Percentiles rank a stretch among this genome's conserved stretches.
Conservation (phyloP, 1,140 invertebrate species). For the Solen grandis region DNA sequence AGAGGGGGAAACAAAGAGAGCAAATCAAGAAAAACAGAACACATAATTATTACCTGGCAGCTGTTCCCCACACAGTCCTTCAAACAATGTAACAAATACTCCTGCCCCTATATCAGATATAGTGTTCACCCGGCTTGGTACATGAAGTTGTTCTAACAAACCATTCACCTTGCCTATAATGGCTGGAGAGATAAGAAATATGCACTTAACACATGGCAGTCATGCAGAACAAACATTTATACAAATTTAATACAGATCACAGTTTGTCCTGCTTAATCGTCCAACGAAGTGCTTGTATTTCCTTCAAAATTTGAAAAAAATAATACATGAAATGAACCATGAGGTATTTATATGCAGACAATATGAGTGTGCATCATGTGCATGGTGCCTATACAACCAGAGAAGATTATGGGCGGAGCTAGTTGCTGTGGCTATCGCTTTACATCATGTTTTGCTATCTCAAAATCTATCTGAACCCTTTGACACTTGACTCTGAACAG, state of each 20-base stretch:
- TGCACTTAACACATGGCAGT: too few species aligned
- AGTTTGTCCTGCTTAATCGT: too few species aligned
- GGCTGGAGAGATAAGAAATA: conserved; percentile 60
- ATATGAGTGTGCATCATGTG: background rate
- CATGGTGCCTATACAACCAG: background rate
- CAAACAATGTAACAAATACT: conserved; percentile 77
- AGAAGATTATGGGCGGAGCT: background rate
- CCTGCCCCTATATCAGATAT: conserved; percentile 71
- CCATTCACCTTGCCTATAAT: conserved; percentile 70
- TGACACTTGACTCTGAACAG: too few species aligned
- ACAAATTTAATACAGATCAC: background rate
- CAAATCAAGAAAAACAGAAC: too few species aligned
- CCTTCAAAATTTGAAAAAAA: background rate
- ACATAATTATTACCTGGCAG: conserved; percentile 77
- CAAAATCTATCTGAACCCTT: too few species aligned
- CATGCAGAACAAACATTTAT: background rate
- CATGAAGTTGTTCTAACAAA: conserved; percentile 73
- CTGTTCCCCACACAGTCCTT: conserved; percentile 77
- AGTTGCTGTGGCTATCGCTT: too few species aligned
- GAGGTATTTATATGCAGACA: background rate
- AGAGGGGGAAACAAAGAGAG: too few species aligned
- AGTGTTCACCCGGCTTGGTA: conserved; percentile 61
- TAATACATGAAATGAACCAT: background rate
- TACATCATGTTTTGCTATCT: too few species aligned
- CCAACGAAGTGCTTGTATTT: too few species aligned